phyloP scores from a whole-genome alignment of 2,113 vertebrate genomes.

The Xenopus borealis region DNA sequence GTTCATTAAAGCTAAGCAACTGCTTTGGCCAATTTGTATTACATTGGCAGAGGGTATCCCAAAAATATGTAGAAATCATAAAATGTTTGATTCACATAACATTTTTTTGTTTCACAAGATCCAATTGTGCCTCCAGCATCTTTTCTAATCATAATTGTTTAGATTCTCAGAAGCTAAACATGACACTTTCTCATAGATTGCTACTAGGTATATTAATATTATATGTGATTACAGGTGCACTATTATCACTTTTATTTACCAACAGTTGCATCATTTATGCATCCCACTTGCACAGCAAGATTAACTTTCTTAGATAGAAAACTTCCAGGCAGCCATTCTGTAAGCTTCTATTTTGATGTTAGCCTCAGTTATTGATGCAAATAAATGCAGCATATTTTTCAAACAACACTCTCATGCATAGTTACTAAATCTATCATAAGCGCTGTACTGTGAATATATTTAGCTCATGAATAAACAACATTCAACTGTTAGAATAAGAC shows the following conservation, averaged over 20 bases:
- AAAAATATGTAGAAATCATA: too few species aligned
- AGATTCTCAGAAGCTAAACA: neutral
- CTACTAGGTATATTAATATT: neutral
- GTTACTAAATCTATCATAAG: slow-evolving; percentile 4
- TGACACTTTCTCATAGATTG: neutral
- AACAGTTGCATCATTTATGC: slow-evolving; percentile 32
- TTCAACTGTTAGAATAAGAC: neutral
- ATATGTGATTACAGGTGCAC: slow-evolving; percentile 1
- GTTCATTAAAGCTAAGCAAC: too few species aligned
- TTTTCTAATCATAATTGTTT: neutral
- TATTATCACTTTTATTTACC: slow-evolving; percentile 5
- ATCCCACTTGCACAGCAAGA: slow-evolving; percentile 22
- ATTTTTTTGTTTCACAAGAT: too few species aligned
- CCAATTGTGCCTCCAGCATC: neutral
- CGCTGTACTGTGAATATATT: neutral
- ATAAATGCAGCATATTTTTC: slow-evolving; percentile 3
- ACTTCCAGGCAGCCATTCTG: neutral
- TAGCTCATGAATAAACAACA: slow-evolving; percentile 18
- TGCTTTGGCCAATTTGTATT: too few species aligned
- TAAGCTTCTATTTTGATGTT: slow-evolving; percentile 6
- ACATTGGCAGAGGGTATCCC: too few species aligned
- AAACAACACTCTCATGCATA: neutral
- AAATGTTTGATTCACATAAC: too few species aligned
- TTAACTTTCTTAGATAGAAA: slow-evolving; percentile 19
- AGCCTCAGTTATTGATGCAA: slow-evolving; percentile 11